These are phyloP conservation scores for Euleptes europaea DNA, from an alignment of 2,113 vertebrate genomes.

Conservation along the genomic window DNA sequence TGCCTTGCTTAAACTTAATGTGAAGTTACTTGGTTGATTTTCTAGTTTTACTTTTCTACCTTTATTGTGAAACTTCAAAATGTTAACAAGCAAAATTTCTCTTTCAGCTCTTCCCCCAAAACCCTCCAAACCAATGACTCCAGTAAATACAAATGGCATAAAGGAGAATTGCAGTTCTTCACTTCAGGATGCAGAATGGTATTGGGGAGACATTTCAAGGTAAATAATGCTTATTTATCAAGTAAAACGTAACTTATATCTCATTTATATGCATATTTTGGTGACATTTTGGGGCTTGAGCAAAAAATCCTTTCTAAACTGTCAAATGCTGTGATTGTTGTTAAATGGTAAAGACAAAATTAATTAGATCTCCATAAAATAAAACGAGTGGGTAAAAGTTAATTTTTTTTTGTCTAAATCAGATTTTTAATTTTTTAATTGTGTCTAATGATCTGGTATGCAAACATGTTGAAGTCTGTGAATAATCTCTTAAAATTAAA, in stretches of 20 bases:
- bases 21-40: not conserved
- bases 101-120: slow-evolving; percentile 91
- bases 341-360: not conserved
- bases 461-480: too few species aligned
- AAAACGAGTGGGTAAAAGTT: too few species aligned
- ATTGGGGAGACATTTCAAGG: slow-evolving; percentile 96
- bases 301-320: not conserved
- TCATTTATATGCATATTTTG: not conserved
- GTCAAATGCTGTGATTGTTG: not conserved
- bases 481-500: not conserved
- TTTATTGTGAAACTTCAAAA: not conserved
- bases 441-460: too few species aligned
- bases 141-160: slow-evolving; percentile 80
- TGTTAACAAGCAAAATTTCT: slow-evolving; percentile 25
- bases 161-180: slow-evolving; percentile 78
- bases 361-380: too few species aligned
- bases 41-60: not conserved
- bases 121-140: slow-evolving; percentile 86
- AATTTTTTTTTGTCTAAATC: too few species aligned
- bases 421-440: too few species aligned
- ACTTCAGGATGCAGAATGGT: slow-evolving; percentile 94
- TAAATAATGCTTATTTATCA: slow-evolving; percentile 65
- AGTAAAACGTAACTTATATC: slow-evolving; percentile 4
- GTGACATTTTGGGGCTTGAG: not conserved
- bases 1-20: slow-evolving; percentile 5